These are phyloP conservation scores for Phylloscopus collybita DNA, from an alignment of 2,797 vertebrate genomes.

Conservation along the genomic window DNA sequence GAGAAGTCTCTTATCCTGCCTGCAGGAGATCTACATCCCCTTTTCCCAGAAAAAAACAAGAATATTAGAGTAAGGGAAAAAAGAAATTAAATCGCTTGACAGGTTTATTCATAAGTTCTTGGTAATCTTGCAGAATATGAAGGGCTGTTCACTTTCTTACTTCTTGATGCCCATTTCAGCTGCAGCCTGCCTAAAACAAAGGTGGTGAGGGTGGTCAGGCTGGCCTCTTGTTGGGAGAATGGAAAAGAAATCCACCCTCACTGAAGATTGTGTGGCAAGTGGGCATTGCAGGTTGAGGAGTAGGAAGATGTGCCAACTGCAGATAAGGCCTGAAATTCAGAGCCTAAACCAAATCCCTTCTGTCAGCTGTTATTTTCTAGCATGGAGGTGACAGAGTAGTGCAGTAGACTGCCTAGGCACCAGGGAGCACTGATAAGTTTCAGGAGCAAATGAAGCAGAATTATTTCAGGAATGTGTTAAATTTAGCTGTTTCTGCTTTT, in stretches of 20 bases:
- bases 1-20: neutral
- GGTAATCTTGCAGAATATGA: neutral
- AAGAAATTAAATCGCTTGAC: neutral
- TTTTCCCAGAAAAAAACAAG: neutral
- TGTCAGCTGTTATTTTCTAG: neutral
- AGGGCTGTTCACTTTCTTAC: neutral
- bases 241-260: neutral
- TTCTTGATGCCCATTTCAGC: neutral
- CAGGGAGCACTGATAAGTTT: neutral
- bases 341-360: neutral
- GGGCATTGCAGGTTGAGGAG: neutral
- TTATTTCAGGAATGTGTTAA: neutral
- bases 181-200: neutral
- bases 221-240: neutral
- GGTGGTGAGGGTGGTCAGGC: fast-evolving
- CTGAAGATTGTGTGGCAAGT: fast-evolving
- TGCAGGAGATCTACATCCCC: neutral
- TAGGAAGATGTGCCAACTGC: neutral
- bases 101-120: neutral
- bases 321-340: neutral
- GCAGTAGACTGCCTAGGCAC: neutral
- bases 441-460: neutral
- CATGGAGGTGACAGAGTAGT: neutral
- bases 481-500: neutral
- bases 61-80: neutral